These are phyloP conservation scores for Stenoptilia bipunctidactyla DNA, from an alignment of 2,888 invertebrate genomes.

Conservation along the genomic window DNA sequence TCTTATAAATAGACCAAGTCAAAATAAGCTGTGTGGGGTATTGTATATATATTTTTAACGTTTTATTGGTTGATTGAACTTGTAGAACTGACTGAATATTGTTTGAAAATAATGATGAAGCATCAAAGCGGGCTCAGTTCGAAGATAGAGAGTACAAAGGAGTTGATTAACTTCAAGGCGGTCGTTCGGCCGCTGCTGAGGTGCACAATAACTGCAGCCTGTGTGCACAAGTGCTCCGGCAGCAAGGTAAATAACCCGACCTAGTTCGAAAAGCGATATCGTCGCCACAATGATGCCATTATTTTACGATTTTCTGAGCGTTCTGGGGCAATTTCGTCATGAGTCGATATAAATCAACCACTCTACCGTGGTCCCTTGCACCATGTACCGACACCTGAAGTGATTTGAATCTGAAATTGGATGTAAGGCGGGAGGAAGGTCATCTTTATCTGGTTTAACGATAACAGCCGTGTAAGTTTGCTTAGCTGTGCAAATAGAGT, in stretches of 20 bases:
- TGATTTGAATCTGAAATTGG: too few species aligned
- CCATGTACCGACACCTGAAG: constrained; percentile 20
- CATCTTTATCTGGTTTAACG: constrained; percentile 28
- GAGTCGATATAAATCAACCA: constrained; percentile 40
- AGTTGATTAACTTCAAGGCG: too few species aligned
- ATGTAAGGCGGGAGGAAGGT: constrained; percentile 11
- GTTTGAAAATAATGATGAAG: too few species aligned
- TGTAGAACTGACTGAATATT: too few species aligned
- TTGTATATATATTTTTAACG: too few species aligned
- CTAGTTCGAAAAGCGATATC: constrained; percentile 29
- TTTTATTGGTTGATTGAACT: too few species aligned
- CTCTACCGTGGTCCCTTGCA: constrained; percentile 24
- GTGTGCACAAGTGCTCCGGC: constrained; percentile 26
- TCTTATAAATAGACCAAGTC: too few species aligned
- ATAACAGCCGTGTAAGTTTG: constrained; percentile 52
- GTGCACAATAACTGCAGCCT: constrained; percentile 9
- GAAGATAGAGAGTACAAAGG: too few species aligned
- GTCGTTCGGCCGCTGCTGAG: too few species aligned
- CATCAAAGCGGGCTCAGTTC: too few species aligned
- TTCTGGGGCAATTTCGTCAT: constrained; percentile 39
- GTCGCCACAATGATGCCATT: constrained; percentile 32
- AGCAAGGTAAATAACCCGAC: constrained; percentile 41
- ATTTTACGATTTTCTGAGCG: constrained; percentile 36
- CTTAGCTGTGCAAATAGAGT: constrained; percentile 63
- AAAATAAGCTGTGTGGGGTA: too few species aligned